phyloP scores from a whole-genome alignment of 2,113 vertebrate species.

The Cyphomyrus plagiostoma region DNA sequence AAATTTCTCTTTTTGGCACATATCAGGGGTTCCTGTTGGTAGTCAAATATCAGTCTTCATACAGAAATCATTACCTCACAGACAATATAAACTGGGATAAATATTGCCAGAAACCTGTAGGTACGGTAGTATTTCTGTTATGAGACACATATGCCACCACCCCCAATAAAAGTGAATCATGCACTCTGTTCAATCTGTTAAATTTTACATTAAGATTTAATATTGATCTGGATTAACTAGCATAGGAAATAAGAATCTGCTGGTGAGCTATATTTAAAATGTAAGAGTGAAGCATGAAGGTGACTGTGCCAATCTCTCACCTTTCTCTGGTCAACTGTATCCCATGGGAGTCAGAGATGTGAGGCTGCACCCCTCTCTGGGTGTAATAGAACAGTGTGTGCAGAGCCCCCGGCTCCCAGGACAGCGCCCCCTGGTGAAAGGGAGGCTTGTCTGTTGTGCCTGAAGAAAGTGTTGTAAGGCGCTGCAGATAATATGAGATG shows the following conservation, averaged over 20 bases:
- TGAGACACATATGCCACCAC: not conserved
- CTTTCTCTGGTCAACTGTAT: slow-evolving; percentile 23
- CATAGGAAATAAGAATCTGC: not conserved
- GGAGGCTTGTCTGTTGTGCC: slow-evolving; percentile 16
- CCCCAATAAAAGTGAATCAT: not conserved
- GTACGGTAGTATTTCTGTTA: not conserved
- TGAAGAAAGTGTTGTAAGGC: not conserved
- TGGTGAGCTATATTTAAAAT: not conserved
- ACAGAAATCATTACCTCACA: not conserved
- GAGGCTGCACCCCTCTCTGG: slow-evolving; percentile 14
- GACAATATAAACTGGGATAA: not conserved
- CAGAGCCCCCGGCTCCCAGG: slow-evolving; percentile 33
- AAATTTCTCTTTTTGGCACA: not conserved
- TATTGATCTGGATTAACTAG: not conserved
- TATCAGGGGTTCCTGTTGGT: not conserved
- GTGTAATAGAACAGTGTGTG: slow-evolving; percentile 34
- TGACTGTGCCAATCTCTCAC: slow-evolving; percentile 14
- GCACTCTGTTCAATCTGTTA: not conserved
- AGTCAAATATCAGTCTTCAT: not conserved
- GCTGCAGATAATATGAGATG: slow-evolving; percentile 26
- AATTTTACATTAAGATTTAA: not conserved
- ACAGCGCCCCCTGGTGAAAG: slow-evolving; percentile 20
- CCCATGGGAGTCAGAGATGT: not conserved
- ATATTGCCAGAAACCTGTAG: not conserved
- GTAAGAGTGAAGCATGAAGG: not conserved